Conservation (phyloP, 2,888 invertebrate genomes). For the Drosophila macrothrix region DNA sequence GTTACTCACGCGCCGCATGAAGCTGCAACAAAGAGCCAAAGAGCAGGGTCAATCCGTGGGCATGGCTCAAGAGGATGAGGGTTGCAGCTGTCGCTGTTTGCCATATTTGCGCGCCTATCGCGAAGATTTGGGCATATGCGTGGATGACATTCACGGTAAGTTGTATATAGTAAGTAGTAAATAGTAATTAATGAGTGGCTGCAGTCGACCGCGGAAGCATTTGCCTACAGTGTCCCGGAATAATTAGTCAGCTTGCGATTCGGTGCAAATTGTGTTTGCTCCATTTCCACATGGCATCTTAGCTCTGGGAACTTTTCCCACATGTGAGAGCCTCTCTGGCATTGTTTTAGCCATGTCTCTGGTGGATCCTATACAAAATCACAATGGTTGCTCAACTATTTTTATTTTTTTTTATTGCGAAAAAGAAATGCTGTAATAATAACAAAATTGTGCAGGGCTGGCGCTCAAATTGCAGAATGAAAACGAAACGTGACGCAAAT, state of each 20-base stretch:
- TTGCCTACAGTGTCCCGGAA: conserved; percentile 16
- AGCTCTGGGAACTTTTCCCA: conserved; percentile 64
- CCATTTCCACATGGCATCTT: conserved; percentile 62
- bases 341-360: conserved; percentile 51
- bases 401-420: conserved; percentile 15
- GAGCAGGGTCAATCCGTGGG: conserved; percentile 8
- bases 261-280: conserved; percentile 58
- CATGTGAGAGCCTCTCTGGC: conserved; percentile 44
- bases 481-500: conserved; percentile 78
- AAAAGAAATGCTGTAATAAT: conserved; percentile 76
- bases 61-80: conserved; percentile 52
- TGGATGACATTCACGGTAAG: conserved; percentile 94
- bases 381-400: conserved; percentile 65
- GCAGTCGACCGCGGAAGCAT: conserved; percentile 57
- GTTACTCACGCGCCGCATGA: conserved; percentile 71
- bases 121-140: conserved; percentile 93
- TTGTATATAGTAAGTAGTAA: conserved; percentile 14
- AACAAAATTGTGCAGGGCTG: conserved; percentile 68
- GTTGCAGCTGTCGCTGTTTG: conserved; percentile 92
- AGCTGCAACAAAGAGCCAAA: conserved; percentile 48
- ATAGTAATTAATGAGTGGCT: neutral
- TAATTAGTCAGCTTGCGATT: conserved; percentile 60
- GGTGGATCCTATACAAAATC: conserved; percentile 25
- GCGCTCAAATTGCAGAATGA: conserved; percentile 59
- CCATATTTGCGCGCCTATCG: conserved; percentile 91